Evolutionary conservation across 2,113 vertebrate genomes (phyloP).

Genomic region (Malaclemys terrapin): DNA sequence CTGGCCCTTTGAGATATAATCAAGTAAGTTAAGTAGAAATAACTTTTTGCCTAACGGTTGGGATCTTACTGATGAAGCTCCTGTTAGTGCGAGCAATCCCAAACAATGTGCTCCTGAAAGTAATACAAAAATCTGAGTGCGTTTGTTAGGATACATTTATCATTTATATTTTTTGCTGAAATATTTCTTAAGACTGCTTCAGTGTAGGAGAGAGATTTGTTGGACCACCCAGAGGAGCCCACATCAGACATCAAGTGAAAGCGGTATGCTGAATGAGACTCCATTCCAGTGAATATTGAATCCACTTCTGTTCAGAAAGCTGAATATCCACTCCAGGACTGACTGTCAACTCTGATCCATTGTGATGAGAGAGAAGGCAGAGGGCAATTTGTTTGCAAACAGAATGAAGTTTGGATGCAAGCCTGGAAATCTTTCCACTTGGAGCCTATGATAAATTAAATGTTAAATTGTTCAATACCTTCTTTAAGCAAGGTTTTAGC

Average conservation of each 20-base stretch:
- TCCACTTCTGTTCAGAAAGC: neutral
- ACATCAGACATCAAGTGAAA: neutral
- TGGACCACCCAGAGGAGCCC: neutral
- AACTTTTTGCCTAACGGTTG: neutral
- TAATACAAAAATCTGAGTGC: neutral
- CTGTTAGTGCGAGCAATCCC: neutral
- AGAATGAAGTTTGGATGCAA: slow-evolving; percentile 37
- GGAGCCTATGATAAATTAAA: neutral
- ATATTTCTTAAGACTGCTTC: neutral
- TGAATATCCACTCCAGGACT: neutral
- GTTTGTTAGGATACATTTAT: neutral
- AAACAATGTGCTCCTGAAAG: neutral
- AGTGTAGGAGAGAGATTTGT: neutral
- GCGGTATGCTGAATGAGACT: neutral
- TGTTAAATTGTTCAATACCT: slow-evolving; percentile 19
- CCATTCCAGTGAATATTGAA: neutral
- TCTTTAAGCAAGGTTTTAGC: slow-evolving; percentile 10
- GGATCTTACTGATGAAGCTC: neutral
- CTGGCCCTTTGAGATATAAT: neutral
- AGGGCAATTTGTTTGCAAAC: slow-evolving; percentile 31
- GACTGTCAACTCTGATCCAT: slow-evolving; percentile 50
- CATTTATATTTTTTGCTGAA: neutral
- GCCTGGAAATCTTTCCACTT: slow-evolving; percentile 54
- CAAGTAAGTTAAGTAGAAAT: neutral
- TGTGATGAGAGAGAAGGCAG: slow-evolving; percentile 6